Evolutionary conservation across 2,797 vertebrate genomes (phyloP).

Genomic region (Rhabdophis nuchalis): DNA sequence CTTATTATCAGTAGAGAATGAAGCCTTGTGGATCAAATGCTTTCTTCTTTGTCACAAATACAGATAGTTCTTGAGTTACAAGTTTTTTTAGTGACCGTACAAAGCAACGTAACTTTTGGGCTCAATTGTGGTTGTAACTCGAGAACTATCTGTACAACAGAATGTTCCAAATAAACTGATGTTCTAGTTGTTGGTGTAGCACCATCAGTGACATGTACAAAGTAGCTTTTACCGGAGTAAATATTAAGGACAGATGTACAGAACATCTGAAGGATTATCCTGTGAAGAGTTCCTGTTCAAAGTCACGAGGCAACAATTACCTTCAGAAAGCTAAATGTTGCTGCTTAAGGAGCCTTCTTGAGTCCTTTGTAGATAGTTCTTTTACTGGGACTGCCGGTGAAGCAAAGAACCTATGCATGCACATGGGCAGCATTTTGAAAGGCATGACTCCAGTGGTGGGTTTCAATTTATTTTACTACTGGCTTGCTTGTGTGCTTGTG

Average conservation of each 20-base stretch:
- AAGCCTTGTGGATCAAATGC: background rate
- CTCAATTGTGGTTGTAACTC: background rate
- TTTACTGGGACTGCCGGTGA: background rate
- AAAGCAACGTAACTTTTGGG: background rate
- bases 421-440: background rate
- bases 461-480: too few relatives aligned
- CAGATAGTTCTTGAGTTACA: background rate
- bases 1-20: conserved; percentile 10
- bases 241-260: background rate
- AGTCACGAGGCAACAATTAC: background rate
- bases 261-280: background rate
- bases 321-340: background rate
- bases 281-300: background rate
- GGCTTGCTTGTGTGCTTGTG: too few relatives aligned
- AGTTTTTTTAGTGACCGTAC: background rate
- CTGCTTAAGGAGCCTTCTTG: background rate
- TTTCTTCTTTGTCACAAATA: background rate
- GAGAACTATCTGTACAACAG: background rate
- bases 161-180: conserved; percentile 18
- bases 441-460: too few relatives aligned
- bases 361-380: background rate
- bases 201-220: background rate
- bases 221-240: background rate
- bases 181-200: background rate
- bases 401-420: background rate